Percentiles rank a stretch among this genome's conserved stretches.
These are phyloP conservation scores for Platycercus adscitus DNA, from an alignment of 2,113 vertebrate genomes.

Conservation along the genomic window DNA sequence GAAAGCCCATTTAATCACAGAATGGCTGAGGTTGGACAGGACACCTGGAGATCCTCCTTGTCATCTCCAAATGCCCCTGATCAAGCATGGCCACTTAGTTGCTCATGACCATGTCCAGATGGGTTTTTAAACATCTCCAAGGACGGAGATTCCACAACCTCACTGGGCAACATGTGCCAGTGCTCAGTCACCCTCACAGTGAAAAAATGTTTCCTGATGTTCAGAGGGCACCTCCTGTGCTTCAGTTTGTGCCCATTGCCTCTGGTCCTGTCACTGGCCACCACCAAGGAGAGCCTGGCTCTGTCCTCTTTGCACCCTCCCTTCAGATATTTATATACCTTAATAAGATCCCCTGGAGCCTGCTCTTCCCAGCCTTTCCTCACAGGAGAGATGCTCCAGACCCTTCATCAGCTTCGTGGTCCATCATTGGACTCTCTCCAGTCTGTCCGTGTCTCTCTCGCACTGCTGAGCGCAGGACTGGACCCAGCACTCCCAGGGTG, in stretches of 20 bases:
- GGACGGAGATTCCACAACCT: neutral
- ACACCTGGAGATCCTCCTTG: neutral
- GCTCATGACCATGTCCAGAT: neutral
- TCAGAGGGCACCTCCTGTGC: fast-evolving
- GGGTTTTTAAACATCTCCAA: neutral
- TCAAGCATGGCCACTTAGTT: neutral
- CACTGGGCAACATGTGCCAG: neutral
- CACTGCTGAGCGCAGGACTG: neutral
- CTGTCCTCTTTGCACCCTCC: neutral
- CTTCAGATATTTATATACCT: neutral
- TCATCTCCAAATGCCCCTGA: neutral
- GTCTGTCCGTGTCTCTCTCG: neutral
- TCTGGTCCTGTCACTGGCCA: neutral
- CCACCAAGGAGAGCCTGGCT: neutral
- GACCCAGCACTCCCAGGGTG: neutral
- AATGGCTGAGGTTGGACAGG: neutral
- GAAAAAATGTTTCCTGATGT: neutral
- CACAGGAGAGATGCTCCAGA: neutral
- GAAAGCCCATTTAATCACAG: neutral
- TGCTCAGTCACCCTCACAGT: neutral
- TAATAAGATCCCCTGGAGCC: neutral
- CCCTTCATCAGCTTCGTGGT: neutral
- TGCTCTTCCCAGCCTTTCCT: neutral
- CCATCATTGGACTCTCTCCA: neutral
- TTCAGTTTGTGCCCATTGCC: neutral